Percentiles rank a stretch among this genome's conserved stretches.
These are phyloP conservation scores for Drosophila ogumai DNA, from an alignment of 1,140 invertebrate species.

Conservation along the genomic window DNA sequence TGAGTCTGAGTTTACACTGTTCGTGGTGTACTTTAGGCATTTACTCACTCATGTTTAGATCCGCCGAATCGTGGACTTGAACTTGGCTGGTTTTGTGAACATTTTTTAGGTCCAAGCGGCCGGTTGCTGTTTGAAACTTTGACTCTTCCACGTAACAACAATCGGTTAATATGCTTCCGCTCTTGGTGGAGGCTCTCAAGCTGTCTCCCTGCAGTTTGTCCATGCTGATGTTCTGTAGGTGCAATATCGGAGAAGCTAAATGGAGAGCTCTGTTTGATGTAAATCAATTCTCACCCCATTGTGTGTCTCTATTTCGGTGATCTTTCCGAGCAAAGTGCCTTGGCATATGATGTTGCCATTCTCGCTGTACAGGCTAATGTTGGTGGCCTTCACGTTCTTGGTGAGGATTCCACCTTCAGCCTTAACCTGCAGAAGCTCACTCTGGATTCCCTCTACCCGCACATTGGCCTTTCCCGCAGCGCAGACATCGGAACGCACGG, in stretches of 20 bases:
- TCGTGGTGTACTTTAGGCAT: neutral
- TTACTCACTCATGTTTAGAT: conserved; percentile 76
- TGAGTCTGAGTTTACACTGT: neutral
- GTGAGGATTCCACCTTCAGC: conserved; percentile 59
- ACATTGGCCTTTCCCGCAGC: conserved; percentile 47
- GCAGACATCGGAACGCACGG: conserved; percentile 60
- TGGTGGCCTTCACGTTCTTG: conserved; percentile 63
- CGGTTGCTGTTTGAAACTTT: conserved; percentile 70
- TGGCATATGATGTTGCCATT: conserved; percentile 68
- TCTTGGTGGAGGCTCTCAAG: conserved; percentile 60
- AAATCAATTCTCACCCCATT: conserved; percentile 54
- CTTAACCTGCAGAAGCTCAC: conserved; percentile 59
- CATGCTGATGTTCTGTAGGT: conserved; percentile 60
- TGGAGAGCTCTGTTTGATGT: too few species aligned
- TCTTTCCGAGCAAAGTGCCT: conserved; percentile 66
- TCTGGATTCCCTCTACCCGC: conserved; percentile 56
- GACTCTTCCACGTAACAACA: conserved; percentile 80
- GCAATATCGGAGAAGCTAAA: neutral
- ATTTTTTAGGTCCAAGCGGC: conserved; percentile 71
- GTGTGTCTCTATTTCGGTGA: conserved; percentile 59
- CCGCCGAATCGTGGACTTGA: conserved; percentile 60
- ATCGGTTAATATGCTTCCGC: conserved; percentile 69
- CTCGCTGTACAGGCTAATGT: conserved; percentile 56
- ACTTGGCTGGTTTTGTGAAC: conserved; percentile 75
- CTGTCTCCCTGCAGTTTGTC: conserved; percentile 77